Evolutionary conservation across 2,797 vertebrate species (phyloP).

Genomic region (Fistularia commersonii): DNA sequence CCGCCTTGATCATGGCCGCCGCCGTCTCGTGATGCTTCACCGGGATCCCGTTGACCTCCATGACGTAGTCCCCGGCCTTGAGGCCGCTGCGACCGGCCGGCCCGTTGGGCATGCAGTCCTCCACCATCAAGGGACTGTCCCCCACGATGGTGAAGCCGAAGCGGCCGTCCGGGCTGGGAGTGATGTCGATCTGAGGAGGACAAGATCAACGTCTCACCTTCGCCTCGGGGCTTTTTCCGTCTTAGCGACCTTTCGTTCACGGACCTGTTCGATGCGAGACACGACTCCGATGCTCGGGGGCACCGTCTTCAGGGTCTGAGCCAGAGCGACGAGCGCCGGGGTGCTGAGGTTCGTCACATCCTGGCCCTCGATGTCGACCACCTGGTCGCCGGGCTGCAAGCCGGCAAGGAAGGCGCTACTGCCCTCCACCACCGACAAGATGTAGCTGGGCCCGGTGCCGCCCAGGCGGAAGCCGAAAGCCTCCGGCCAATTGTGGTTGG

Average conservation of each 20-base stretch:
- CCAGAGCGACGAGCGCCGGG: constrained; percentile 80
- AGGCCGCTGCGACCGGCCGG: constrained; percentile 78
- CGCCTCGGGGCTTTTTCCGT: no score
- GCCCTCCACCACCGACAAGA: constrained; percentile 88
- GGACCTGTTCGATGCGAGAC: constrained; percentile 79
- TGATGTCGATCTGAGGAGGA: constrained; percentile 65
- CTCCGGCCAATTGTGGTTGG: constrained; percentile 94
- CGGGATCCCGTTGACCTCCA: constrained; percentile 82
- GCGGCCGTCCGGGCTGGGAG: constrained; percentile 68
- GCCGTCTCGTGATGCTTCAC: constrained; percentile 75
- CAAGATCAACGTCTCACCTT: neutral
- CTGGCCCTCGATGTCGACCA: constrained; percentile 94
- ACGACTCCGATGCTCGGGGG: constrained; percentile 96
- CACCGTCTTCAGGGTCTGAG: constrained; percentile 82
- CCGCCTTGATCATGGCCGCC: constrained; percentile 75
- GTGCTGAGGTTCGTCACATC: constrained; percentile 86
- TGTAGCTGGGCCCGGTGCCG: constrained; percentile 90
- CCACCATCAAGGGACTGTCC: constrained; percentile 80
- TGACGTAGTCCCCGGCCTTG: constrained; percentile 78
- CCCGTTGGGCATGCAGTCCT: constrained; percentile 74
- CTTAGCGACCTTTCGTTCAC: neutral
- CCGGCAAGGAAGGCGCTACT: constrained; percentile 90
- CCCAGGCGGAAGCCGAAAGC: constrained; percentile 91
- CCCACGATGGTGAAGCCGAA: constrained; percentile 82
- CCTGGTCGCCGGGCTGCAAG: constrained; percentile 89